A percentile compares a stretch with the other conserved stretches of the same genome.
These are phyloP conservation scores for Peromyscus melanophrys DNA, from an alignment of 2,797 vertebrate species.

Conservation along the genomic window DNA sequence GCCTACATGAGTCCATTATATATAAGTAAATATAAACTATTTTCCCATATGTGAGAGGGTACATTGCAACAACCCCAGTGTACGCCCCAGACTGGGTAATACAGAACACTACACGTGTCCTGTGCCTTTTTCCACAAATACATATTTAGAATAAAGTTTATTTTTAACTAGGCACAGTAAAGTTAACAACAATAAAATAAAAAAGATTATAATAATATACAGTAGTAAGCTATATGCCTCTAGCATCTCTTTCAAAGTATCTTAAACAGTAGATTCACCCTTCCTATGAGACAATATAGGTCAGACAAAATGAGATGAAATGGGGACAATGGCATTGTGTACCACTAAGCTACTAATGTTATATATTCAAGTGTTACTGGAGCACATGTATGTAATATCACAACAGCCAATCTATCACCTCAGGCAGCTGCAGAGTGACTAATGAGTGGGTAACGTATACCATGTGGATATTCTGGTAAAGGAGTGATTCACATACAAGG, in stretches of 20 bases:
- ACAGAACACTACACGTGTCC: neutral
- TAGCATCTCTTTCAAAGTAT: neutral
- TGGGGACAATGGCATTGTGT: neutral
- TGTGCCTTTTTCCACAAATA: neutral
- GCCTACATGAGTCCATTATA: slow-evolving; percentile 20
- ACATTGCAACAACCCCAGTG: neutral
- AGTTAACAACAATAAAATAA: neutral
- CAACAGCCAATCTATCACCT: neutral
- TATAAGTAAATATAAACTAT: neutral
- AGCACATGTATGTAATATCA: neutral
- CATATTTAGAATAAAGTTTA: neutral
- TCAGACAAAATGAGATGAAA: neutral
- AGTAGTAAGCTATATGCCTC: neutral
- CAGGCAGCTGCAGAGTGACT: neutral
- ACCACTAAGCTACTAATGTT: neutral
- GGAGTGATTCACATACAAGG: neutral
- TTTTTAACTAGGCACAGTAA: neutral
- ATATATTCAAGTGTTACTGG: no score
- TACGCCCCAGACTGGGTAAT: neutral
- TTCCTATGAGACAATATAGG: neutral
- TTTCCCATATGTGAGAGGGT: no score
- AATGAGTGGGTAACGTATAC: neutral
- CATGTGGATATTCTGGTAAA: neutral
- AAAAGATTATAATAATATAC: neutral
- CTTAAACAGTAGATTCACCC: neutral